Base-by-base conservation (phyloP, 2,113 vertebrate genomes). In the Hemicordylus capensis region DNA sequence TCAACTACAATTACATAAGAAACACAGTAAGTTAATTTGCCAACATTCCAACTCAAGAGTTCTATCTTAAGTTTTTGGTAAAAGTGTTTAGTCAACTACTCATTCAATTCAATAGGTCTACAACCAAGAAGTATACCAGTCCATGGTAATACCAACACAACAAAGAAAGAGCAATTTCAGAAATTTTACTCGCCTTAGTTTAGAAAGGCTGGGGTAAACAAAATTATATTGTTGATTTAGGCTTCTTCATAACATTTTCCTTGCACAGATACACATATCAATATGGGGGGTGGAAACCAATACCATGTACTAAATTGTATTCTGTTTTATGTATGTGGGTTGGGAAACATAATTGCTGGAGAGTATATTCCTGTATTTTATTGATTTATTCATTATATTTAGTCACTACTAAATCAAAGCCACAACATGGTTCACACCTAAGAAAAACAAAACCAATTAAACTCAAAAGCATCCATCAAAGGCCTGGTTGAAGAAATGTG, bases 1-100 rank as follows among this genome's bases (percentile, higher is more conserved):
- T 87, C 98, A 99, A 95, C 99, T 99, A 91, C 24, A 91, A 92
- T 91, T 89, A 61, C 4, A 58, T 3, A 73, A 72, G 88, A 19
- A 93, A 76, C 44, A 85, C 17, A 80, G 66, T 0, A 89, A 69
- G 26, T 51, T 84, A 28, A 79, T 1, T 63, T 59, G 67, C 0
- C 66, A 72, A 28, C 46, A 1, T 64, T n/a, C n/a, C n/a, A n/a
- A n/a, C n/a, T n/a, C n/a, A n/a, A 76, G 59, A 34, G 46, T 70
- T 70, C 51, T 54, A 34, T 34, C 19, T 51, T n/a, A 7, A 67
- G 22, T 39, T 58, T 76, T 6, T 37, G 59, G 37, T 56, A 76
- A 54, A 12, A 51, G 51, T n/a, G 6, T 39, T 67, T n/a, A n/a
- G n/a, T n/a, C 34, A 67, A n/a, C 17, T 19, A 37, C 37, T 20